Evolutionary conservation across 1,140 invertebrate genomes (phyloP).

Genomic region (Drosophila grimshawi): DNA sequence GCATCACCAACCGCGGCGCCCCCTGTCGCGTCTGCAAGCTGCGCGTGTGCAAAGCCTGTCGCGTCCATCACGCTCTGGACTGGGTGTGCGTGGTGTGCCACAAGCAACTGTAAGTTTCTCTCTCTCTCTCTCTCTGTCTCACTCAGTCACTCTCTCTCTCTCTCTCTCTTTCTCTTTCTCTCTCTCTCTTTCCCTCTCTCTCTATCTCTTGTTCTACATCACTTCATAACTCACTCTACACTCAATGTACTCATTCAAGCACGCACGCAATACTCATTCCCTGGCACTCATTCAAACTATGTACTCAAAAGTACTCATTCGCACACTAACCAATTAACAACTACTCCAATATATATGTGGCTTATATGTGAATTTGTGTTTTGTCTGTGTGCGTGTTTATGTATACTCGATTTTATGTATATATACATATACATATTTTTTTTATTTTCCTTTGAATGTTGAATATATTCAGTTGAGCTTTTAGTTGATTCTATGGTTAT

Average conservation of each 20-base stretch:
- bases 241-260: no score
- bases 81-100: slow-evolving; percentile 91
- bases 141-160: slow-evolving; percentile 8
- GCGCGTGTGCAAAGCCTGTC: slow-evolving; percentile 90
- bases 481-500: no score
- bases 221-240: slow-evolving; percentile 3
- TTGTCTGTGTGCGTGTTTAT: neutral
- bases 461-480: no score
- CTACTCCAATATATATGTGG: neutral
- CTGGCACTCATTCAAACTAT: slow-evolving; percentile 18
- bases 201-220: slow-evolving; percentile 13
- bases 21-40: slow-evolving; percentile 89
- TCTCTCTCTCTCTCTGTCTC: slow-evolving; percentile 21
- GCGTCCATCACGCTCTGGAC: slow-evolving; percentile 89
- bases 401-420: neutral
- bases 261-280: slow-evolving; percentile 10
- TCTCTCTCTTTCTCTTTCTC: slow-evolving; percentile 48
- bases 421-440: neutral
- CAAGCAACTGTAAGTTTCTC: slow-evolving; percentile 89
- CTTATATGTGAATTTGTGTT: neutral
- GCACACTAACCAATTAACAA: slow-evolving; percentile 7
- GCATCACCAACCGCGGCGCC: slow-evolving; percentile 91
- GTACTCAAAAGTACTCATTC: neutral
- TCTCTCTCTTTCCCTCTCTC: neutral
- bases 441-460: no score